Evolutionary conservation across 1,140 invertebrate genomes (phyloP).

Genomic region (Ips typographus): DNA sequence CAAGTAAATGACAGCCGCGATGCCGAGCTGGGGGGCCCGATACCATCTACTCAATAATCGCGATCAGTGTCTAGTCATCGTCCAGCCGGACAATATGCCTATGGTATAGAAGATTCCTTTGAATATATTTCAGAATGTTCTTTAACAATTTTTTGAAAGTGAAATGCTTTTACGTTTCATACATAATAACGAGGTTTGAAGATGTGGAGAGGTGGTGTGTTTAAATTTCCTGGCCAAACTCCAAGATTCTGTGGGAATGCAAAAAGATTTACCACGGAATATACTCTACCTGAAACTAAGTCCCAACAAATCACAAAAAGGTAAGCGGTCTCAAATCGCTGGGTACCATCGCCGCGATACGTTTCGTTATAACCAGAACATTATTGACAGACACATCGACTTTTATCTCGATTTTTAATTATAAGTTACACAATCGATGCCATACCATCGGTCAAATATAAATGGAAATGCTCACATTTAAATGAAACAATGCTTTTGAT

Average conservation of each 20-base stretch:
- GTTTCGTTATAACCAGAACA: slow-evolving; percentile 40
- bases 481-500: slow-evolving; percentile 36
- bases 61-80: slow-evolving; percentile 46
- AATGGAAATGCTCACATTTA: slow-evolving; percentile 38
- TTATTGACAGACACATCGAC: slow-evolving; percentile 40
- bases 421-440: slow-evolving; percentile 38
- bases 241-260: too few species aligned
- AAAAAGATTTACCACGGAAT: slow-evolving; percentile 5
- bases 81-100: slow-evolving; percentile 13
- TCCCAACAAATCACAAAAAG: slow-evolving; percentile 19
- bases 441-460: slow-evolving; percentile 35
- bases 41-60: slow-evolving; percentile 47
- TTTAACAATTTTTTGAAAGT: too few species aligned
- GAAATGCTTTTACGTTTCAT: too few species aligned
- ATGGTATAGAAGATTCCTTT: slow-evolving; percentile 19
- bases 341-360: slow-evolving; percentile 31
- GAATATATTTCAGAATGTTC: neutral
- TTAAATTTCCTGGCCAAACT: too few species aligned
- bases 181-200: too few species aligned
- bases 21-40: slow-evolving; percentile 47
- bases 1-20: slow-evolving; percentile 49
- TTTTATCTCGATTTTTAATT: slow-evolving; percentile 43
- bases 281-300: slow-evolving; percentile 15
- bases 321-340: slow-evolving; percentile 1
- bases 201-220: too few species aligned